phyloP scores from a whole-genome alignment of 2,888 invertebrate species.

The Aromia moschata region DNA sequence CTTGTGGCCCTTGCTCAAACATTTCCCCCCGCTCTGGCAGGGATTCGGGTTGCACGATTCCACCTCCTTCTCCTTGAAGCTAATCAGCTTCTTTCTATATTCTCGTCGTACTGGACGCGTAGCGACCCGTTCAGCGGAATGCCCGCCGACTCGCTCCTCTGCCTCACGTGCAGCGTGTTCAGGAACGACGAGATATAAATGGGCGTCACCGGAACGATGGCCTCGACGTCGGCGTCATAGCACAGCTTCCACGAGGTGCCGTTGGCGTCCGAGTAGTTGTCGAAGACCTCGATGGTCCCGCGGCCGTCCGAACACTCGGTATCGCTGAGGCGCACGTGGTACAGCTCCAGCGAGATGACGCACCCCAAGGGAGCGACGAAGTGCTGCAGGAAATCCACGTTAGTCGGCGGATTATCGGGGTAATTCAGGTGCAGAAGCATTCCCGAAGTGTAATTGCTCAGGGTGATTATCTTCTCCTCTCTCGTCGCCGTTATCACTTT shows the following conservation, averaged over 20 bases:
- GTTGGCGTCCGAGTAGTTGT: constrained; percentile 76
- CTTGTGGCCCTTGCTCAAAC: constrained; percentile 68
- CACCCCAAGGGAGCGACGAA: constrained; percentile 68
- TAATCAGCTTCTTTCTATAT: constrained; percentile 72
- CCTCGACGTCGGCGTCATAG: constrained; percentile 56
- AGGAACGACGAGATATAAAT: constrained; percentile 74
- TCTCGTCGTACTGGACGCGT: constrained; percentile 70
- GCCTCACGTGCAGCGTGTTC: constrained; percentile 72
- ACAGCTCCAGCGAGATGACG: constrained; percentile 65
- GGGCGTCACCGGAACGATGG: constrained; percentile 58
- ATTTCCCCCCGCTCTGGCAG: constrained; percentile 76
- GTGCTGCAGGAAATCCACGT: constrained; percentile 67
- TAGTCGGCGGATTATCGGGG: constrained; percentile 66
- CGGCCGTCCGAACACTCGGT: constrained; percentile 52
- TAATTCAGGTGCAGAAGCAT: constrained; percentile 68
- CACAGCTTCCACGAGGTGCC: constrained; percentile 77
- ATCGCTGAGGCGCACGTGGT: constrained; percentile 63
- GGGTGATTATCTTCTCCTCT: constrained; percentile 63
- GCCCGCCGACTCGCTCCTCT: constrained; percentile 63
- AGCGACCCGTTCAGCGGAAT: constrained; percentile 71
- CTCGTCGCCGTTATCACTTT: constrained; percentile 60
- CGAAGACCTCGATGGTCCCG: constrained; percentile 63
- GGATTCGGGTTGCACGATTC: constrained; percentile 80
- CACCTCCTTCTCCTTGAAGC: constrained; percentile 68
- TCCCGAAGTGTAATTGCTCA: constrained; percentile 64